Base-by-base conservation (phyloP, 2,113 vertebrate genomes). In the Grallaria varia region DNA sequence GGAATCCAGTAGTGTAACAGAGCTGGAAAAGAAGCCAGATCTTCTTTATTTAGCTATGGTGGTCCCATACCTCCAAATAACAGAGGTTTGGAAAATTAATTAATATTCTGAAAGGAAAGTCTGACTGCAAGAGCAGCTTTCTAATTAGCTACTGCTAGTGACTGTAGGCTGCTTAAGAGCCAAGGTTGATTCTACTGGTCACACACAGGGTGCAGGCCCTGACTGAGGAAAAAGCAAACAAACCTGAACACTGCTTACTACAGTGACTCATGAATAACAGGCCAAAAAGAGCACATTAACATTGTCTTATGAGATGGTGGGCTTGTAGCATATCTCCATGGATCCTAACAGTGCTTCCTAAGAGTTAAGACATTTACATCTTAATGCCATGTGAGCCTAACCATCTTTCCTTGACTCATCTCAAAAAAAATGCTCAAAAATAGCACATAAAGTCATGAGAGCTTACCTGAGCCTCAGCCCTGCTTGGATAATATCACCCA, bases 101-200 rank as follows among this genome's bases (percentile, higher is more conserved):
- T 97, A 96, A 81, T 60, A 93, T 93, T 92, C 96, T 60, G 73
- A 74, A 86, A 80, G 62, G 27, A 67, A 83, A 86, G 67, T 33
- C 56, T 93, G 79, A 88, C 75, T 9, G 1, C 35, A 52, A 60
- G 68, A 84, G 68, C 33, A 47, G 68, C 77, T 81, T 94, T 59
- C 76, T 93, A 93, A 94, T 94, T 88, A 95, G 64, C 68, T 84
- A 23, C 64, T 44, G 89, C 35, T 40, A 73, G 55, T 2, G 4
- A 39, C 1, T 2, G n/a, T 55, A 83, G 62, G 45, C 58, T 76
- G 78, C 55, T 87, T 56, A 78, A 31, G 63, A 91, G 75, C 19
- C 87, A 69, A 55, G 33, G 39, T 72, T 83, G 60, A 44, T 58
- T 39, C 15, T 23, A 8, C 40, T 5, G 20, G 45, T 35, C 0